These are phyloP conservation scores for Melanotaenia maccullochi DNA, from an alignment of 2,797 vertebrate species.

Conservation along the genomic window DNA sequence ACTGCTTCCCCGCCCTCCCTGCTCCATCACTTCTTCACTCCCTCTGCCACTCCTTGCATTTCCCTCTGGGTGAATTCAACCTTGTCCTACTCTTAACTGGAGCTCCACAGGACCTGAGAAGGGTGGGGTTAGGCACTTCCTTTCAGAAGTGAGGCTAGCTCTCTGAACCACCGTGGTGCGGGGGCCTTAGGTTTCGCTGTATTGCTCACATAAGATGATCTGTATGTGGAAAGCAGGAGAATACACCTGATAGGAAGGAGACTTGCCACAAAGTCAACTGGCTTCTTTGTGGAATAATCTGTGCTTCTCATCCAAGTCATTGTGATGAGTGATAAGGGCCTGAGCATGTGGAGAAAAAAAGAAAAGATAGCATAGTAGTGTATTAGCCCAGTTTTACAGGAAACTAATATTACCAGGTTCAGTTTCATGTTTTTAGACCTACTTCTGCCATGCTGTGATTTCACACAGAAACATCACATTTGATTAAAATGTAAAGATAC, in stretches of 20 bases:
- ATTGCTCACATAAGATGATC: slow-evolving; percentile 50
- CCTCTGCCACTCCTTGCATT: slow-evolving; percentile 41
- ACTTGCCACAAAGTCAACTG: slow-evolving; percentile 52
- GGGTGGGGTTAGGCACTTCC: slow-evolving; percentile 39
- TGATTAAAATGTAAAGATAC: background rate
- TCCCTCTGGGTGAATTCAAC: slow-evolving; percentile 56
- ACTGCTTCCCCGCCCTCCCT: slow-evolving; percentile 8
- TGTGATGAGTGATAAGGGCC: slow-evolving; percentile 52
- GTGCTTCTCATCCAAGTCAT: slow-evolving; percentile 42
- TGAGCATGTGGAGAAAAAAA: slow-evolving; percentile 2
- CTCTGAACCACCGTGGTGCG: slow-evolving; percentile 46
- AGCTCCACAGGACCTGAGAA: slow-evolving; percentile 14
- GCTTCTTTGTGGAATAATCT: slow-evolving; percentile 63
- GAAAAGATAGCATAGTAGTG: background rate
- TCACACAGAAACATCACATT: slow-evolving; percentile 9
- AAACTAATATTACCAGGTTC: slow-evolving; percentile 28
- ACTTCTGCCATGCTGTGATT: background rate
- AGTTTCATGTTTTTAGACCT: slow-evolving; percentile 7
- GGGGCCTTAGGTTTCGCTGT: slow-evolving; percentile 38
- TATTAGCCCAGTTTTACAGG: slow-evolving; percentile 20
- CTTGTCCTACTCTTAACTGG: slow-evolving; percentile 40
- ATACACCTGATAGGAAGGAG: slow-evolving; percentile 65
- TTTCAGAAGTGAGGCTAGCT: slow-evolving; percentile 66
- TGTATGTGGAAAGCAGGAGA: slow-evolving; percentile 50
- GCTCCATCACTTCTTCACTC: slow-evolving; percentile 19